Conservation (phyloP, 2,113 vertebrate genomes). For the Pachycephala philippinensis region DNA sequence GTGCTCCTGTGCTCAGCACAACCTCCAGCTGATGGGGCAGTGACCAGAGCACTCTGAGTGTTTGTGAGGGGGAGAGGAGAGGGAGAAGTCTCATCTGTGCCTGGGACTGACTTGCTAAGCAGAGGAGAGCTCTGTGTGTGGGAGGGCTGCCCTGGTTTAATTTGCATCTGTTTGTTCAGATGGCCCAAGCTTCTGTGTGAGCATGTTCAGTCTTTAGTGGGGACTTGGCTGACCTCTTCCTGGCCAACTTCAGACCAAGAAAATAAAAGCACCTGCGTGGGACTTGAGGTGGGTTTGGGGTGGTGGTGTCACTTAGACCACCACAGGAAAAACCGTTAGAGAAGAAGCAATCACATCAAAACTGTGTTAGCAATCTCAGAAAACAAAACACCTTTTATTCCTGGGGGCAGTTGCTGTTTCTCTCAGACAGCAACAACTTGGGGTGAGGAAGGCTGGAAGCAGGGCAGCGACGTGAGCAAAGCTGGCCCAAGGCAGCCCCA, state of each 20-base stretch:
- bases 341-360: background rate
- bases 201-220: background rate
- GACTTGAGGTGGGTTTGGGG: background rate
- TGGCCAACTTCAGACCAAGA: background rate
- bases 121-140: background rate
- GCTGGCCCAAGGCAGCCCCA: background rate
- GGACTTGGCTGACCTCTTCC: background rate
- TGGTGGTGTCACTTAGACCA: background rate
- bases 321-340: background rate
- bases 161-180: background rate
- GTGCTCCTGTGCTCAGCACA: background rate
- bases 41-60: accelerated
- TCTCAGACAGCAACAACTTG: background rate
- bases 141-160: background rate
- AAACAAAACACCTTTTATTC: slow-evolving; percentile 58
- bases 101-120: background rate
- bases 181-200: background rate
- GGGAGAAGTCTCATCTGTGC: background rate
- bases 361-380: background rate
- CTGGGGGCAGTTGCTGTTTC: background rate
- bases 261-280: background rate
- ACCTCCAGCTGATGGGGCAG: background rate
- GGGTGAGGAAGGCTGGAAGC: background rate
- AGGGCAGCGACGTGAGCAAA: background rate
- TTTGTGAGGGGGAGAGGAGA: background rate